phyloP scores from a whole-genome alignment of 2,797 vertebrate species.

The Limosa lapponica region DNA sequence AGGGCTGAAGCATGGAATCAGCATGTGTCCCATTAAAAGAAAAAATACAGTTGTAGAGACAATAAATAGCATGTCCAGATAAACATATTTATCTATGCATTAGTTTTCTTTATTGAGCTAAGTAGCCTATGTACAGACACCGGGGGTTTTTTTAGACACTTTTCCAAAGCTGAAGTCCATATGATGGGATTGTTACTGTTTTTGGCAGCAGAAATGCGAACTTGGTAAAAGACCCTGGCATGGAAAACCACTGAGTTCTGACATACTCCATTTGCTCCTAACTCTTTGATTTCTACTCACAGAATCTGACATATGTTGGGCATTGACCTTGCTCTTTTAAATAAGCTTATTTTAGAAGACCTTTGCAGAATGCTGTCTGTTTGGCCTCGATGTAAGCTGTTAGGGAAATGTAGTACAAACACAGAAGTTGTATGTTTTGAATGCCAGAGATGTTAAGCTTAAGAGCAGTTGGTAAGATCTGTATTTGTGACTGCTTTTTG shows the following conservation, averaged over 20 bases:
- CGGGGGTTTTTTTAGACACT: background rate
- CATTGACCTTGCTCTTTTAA: conserved; percentile 61
- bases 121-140: background rate
- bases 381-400: conserved; percentile 66
- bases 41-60: conserved; percentile 63
- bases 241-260: conserved; percentile 37
- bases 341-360: conserved; percentile 68
- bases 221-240: conserved; percentile 50
- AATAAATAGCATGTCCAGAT: conserved; percentile 66
- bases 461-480: conserved; percentile 55
- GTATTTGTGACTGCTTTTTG: conserved; percentile 22
- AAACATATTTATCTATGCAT: conserved; percentile 56
- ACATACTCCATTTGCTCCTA: conserved; percentile 51
- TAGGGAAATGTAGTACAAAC: conserved; percentile 70
- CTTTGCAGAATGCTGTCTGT: conserved; percentile 56
- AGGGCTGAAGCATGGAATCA: conserved; percentile 51
- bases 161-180: conserved; percentile 28
- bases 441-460: conserved; percentile 65
- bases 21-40: conserved; percentile 60
- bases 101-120: conserved; percentile 62
- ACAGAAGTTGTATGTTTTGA: conserved; percentile 70
- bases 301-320: conserved; percentile 56
- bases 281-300: conserved; percentile 51
- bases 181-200: conserved; percentile 28
- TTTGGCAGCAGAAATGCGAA: conserved; percentile 31